Percentiles rank a stretch among this genome's conserved stretches.
These are phyloP conservation scores for Drosophila malerkotliana DNA, from an alignment of 1,140 invertebrate genomes.

Conservation along the genomic window DNA sequence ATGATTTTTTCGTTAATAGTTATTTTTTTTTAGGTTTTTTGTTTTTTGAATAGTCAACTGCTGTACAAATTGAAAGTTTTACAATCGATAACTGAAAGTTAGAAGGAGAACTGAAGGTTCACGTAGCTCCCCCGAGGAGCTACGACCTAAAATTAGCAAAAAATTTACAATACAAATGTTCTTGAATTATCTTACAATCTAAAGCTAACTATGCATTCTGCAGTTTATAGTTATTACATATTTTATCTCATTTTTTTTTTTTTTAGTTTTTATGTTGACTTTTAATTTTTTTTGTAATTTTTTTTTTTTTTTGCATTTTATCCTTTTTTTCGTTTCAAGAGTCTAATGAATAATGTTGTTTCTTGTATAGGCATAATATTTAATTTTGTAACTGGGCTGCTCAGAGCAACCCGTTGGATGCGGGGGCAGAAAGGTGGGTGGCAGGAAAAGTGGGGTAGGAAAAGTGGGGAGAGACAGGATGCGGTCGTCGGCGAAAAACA, in stretches of 20 bases:
- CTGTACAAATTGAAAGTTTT: slow-evolving; percentile 72
- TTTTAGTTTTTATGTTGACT: slow-evolving; percentile 32
- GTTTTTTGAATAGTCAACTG: slow-evolving; percentile 62
- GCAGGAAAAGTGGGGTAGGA: slow-evolving; percentile 15
- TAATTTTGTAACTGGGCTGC: slow-evolving; percentile 37
- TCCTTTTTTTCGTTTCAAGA: slow-evolving; percentile 50
- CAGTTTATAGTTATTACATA: slow-evolving; percentile 46
- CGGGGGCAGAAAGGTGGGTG: slow-evolving; percentile 6
- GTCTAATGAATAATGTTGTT: slow-evolving; percentile 41
- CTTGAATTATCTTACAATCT: slow-evolving; percentile 56
- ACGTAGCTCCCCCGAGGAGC: slow-evolving; percentile 46
- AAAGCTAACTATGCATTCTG: slow-evolving; percentile 57
- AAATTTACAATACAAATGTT: slow-evolving; percentile 76
- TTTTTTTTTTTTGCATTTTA: slow-evolving; percentile 25
- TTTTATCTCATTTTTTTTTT: slow-evolving; percentile 43
- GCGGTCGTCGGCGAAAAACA: background rate
- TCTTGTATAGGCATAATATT: slow-evolving; percentile 18
- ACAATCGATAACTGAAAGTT: slow-evolving; percentile 45
- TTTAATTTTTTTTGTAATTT: slow-evolving; percentile 21
- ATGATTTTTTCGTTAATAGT: slow-evolving; percentile 44
- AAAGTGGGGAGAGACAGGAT: background rate
- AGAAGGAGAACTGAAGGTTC: slow-evolving; percentile 47
- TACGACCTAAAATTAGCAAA: slow-evolving; percentile 65
- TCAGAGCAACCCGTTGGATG: slow-evolving; percentile 59
- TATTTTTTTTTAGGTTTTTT: slow-evolving; percentile 9